phyloP scores from a whole-genome alignment of 2,797 vertebrate genomes.

The Yasuhikotakia modesta region DNA sequence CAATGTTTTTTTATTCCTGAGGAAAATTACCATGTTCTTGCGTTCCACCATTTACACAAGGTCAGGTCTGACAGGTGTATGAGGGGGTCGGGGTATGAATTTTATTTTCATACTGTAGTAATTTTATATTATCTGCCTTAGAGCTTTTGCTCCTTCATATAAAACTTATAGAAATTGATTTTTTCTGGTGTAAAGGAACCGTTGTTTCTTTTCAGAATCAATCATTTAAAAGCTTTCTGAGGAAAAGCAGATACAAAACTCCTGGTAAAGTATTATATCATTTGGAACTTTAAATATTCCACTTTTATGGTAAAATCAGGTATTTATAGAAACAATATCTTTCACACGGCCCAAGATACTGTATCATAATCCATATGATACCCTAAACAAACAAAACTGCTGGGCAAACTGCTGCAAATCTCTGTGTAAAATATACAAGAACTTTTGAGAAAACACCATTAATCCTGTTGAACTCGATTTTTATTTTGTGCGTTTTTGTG shows the following conservation, averaged over 20 bases:
- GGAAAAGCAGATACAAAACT: neutral
- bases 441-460: neutral
- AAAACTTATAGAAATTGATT: neutral
- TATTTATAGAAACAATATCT: conserved; percentile 3
- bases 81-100: neutral
- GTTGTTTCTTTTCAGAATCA: neutral
- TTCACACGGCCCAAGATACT: neutral
- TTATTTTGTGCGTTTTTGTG: too few species aligned
- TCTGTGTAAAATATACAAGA: neutral
- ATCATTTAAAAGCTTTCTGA: neutral
- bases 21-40: neutral
- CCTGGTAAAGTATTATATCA: neutral
- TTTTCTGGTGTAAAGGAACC: neutral
- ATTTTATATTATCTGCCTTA: neutral
- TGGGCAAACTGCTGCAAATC: neutral
- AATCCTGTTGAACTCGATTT: too few species aligned
- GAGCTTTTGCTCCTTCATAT: neutral
- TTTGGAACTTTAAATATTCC: neutral
- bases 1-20: neutral
- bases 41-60: neutral
- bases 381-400: neutral
- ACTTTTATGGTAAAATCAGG: neutral
- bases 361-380: neutral
- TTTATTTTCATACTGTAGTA: too few species aligned
- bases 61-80: neutral